Percentiles rank a stretch among this genome's conserved stretches.
Conservation (phyloP, 2,113 vertebrate genomes). For the Podocnemis expansa region DNA sequence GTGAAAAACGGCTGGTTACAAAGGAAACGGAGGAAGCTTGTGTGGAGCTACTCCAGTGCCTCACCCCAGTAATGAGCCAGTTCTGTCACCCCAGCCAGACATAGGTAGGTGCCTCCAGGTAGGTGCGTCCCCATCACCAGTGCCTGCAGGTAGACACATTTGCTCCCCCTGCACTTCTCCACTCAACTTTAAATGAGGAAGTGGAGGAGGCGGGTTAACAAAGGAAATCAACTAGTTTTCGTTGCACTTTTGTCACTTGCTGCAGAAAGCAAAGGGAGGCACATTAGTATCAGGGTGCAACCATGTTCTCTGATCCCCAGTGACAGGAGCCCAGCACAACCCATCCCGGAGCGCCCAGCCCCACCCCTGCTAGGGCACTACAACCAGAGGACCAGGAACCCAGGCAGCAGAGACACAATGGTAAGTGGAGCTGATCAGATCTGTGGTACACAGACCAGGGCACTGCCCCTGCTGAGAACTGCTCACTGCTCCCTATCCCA, state of each 20-base stretch:
- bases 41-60: not conserved
- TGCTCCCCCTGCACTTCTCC: not conserved
- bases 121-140: accelerated
- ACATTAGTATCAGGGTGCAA: not conserved
- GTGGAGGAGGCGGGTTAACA: slow-evolving; percentile 19
- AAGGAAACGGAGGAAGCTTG: not conserved
- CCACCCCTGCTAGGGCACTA: not conserved
- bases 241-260: not conserved
- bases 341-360: accelerated
- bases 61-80: not conserved
- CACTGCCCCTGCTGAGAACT: not conserved
- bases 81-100: not conserved
- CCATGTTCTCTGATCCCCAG: not conserved
- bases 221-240: not conserved
- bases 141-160: not conserved
- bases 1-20: not conserved
- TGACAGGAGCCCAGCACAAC: not conserved
- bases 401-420: slow-evolving; percentile 26
- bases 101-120: too few relatives aligned
- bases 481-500: not conserved
- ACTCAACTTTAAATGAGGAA: slow-evolving; percentile 35
- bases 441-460: not conserved
- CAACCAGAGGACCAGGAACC: not conserved
- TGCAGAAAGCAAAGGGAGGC: not conserved
- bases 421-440: slow-evolving; percentile 33